Percentiles rank a stretch among this genome's conserved stretches.
phyloP scores from a whole-genome alignment of 2,888 invertebrate species.

The Standfussiana lucernea region DNA sequence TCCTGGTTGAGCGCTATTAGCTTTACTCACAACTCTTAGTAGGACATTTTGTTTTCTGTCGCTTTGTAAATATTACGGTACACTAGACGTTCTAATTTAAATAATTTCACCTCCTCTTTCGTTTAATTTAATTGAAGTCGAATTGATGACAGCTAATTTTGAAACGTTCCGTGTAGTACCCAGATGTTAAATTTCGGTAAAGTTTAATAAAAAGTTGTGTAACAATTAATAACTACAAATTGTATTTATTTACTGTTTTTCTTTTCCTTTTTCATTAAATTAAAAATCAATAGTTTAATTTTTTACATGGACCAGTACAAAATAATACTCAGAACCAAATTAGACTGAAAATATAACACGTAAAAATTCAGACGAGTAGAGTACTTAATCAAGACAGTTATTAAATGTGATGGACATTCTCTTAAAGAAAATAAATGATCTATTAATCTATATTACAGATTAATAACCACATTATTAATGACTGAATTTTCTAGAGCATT shows the following conservation, averaged over 20 bases:
- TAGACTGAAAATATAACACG: not conserved
- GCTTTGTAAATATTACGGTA: constrained; percentile 69
- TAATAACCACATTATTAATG: constrained; percentile 17
- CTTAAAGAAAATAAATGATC: not conserved
- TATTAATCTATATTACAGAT: constrained; percentile 18
- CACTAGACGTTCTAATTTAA: constrained; percentile 66
- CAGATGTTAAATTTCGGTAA: not conserved
- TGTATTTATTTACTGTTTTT: too few relatives aligned
- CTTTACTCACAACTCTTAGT: constrained; percentile 64
- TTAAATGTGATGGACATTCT: constrained; percentile 32
- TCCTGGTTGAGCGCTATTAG: constrained; percentile 56
- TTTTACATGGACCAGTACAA: not conserved
- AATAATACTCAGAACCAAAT: constrained; percentile 13
- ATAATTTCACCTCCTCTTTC: constrained; percentile 33
- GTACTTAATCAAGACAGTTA: constrained; percentile 16
- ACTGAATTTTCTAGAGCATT: constrained; percentile 15
- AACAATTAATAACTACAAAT: not conserved
- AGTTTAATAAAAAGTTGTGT: not conserved
- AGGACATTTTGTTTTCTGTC: constrained; percentile 68
- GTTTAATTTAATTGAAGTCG: constrained; percentile 34
- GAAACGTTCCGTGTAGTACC: not conserved
- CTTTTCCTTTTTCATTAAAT: not conserved
- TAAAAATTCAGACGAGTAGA: not conserved
- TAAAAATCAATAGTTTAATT: not conserved
- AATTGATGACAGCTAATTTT: not conserved